Base-by-base conservation (phyloP, 2,888 invertebrate species). In the Mellilla xanthometata region DNA sequence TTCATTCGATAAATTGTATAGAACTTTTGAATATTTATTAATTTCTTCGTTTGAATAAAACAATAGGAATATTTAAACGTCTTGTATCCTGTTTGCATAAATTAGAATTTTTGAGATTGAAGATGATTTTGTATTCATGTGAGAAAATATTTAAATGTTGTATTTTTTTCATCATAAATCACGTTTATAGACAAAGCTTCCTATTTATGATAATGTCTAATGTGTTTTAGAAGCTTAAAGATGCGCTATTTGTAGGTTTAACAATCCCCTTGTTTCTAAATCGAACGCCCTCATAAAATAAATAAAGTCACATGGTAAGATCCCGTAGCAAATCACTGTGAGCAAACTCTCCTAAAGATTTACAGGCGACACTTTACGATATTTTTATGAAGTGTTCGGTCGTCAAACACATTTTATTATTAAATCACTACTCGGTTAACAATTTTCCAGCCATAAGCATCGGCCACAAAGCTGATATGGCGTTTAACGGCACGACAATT, bases 401-500 rank as follows among this genome's bases (percentile, higher is more conserved):
- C 74, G 77, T 84, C 76, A 83, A 80, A 77, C 60, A 64, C 69
- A 68, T 79, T 82, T 79, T 78, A 81, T 83, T 84, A 83, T 83
- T 78, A 82, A 85, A 85, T 87, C 83, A 83, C 81, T 80, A 77
- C 74, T 72, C 67, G 71, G 75, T 77, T 78, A 86, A 82, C 83
- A 81, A 82, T 83, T 83, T 80, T 72, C 77, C 75, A 74, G 67
- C 75, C 77, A 79, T 83, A 81, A 75, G 72, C 75, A 78, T 85
- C 76, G 76, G 64, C 72, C 71, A 81, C 78, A 80, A 78, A 76
- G 79, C 79, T 86, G 86, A 87, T 87, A 85, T 80, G 79, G 76
- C 76, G 66, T 82, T 83, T 87, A 87, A 88, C 81, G 85, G 74
- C 77, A 73, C 61, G 74, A 84, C 87, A 89, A 89, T 89, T 89